These are phyloP conservation scores for Rafetus swinhoei DNA, from an alignment of 2,113 vertebrate species.

Conservation along the genomic window DNA sequence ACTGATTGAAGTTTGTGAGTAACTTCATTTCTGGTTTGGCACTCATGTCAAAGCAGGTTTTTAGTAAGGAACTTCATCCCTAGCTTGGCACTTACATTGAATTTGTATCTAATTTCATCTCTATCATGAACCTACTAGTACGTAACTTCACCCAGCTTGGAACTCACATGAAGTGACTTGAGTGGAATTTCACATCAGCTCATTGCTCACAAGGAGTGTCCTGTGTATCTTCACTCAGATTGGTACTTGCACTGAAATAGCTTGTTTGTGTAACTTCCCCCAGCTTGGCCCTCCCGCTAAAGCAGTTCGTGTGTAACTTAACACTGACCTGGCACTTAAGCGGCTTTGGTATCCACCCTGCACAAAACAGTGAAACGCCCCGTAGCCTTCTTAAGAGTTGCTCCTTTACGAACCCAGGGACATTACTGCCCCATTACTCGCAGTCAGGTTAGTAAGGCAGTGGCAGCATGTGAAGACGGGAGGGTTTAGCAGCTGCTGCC, in stretches of 20 bases:
- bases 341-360: neutral
- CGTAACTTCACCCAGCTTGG: neutral
- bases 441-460: neutral
- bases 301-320: neutral
- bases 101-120: fast-evolving
- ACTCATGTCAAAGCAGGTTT: fast-evolving
- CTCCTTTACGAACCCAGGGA: neutral
- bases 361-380: neutral
- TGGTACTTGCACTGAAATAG: neutral
- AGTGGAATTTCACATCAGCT: fast-evolving
- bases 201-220: neutral
- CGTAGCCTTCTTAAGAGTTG: neutral
- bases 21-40: fast-evolving
- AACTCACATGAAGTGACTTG: fast-evolving
- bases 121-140: neutral
- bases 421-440: neutral
- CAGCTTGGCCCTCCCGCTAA: neutral
- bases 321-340: neutral
- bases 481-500: neutral
- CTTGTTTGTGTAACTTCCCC: neutral
- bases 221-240: neutral
- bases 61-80: fast-evolving
- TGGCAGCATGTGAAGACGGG: neutral
- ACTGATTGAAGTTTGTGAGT: neutral
- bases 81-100: fast-evolving